A percentile compares a stretch with the other conserved stretches of the same genome.
Evolutionary conservation across 2,113 vertebrate genomes (phyloP).

Genomic region (Sapayoa aenigma): DNA sequence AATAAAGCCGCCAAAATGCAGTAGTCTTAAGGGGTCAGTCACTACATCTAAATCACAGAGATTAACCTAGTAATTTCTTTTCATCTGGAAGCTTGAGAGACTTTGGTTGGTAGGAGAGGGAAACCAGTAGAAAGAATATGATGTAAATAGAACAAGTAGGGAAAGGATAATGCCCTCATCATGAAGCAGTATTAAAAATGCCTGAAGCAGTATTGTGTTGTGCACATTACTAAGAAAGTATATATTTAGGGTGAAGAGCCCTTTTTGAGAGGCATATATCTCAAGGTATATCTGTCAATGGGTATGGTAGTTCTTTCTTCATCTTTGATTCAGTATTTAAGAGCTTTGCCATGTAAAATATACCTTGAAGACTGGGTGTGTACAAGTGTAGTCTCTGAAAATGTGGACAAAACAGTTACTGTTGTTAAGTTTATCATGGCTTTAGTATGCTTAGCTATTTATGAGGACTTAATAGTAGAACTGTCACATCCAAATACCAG

Average conservation of each 20-base stretch:
- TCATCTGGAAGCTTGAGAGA: neutral
- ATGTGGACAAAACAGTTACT: neutral
- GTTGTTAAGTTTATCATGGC: neutral
- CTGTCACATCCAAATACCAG: neutral
- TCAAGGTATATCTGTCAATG: neutral
- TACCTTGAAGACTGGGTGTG: neutral
- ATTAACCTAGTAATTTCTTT: neutral
- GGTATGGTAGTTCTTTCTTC: neutral
- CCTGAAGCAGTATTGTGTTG: neutral
- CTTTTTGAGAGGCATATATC: neutral
- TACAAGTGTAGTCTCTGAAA: neutral
- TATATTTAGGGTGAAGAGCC: neutral
- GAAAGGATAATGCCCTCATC: neutral
- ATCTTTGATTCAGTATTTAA: neutral
- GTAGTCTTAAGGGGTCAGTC: neutral
- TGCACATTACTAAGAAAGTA: neutral
- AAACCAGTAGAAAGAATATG: neutral
- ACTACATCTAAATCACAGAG: neutral
- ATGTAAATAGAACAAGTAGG: neutral
- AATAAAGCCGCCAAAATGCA: neutral
- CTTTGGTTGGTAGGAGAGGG: neutral
- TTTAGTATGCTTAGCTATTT: neutral
- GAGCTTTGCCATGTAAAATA: neutral
- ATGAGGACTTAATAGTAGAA: neutral
- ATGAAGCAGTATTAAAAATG: neutral